Percentiles rank a stretch among this genome's conserved stretches.
Evolutionary conservation across 2,797 vertebrate species (phyloP).

Genomic region (Linurgus olivaceus): DNA sequence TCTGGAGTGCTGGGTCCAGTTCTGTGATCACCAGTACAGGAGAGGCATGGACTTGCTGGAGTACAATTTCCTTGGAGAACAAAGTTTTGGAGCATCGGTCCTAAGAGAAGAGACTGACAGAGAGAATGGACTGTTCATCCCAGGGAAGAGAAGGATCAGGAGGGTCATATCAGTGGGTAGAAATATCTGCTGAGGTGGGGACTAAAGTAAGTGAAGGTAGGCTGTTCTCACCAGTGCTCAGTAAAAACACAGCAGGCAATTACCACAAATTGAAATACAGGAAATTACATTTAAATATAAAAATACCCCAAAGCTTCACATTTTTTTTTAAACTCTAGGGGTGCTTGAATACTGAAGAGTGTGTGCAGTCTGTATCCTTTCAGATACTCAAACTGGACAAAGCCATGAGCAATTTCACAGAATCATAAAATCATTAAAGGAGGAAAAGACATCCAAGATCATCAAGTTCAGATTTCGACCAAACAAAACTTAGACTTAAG

Average conservation of each 20-base stretch:
- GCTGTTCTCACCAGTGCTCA: not conserved
- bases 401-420: not conserved
- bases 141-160: not conserved
- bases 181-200: not conserved
- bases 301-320: not conserved
- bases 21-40: not conserved
- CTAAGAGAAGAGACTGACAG: not conserved
- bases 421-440: not conserved
- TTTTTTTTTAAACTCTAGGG: not conserved
- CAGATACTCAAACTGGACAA: not conserved
- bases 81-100: not conserved
- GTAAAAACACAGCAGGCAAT: not conserved
- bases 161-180: accelerated
- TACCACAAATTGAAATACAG: not conserved
- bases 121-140: not conserved
- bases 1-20: not conserved
- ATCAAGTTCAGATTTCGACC: not conserved
- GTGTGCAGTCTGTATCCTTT: accelerated
- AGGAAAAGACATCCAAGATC: not conserved
- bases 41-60: not conserved
- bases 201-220: not conserved
- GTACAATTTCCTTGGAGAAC: not conserved
- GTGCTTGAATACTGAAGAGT: not conserved
- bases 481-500: not conserved
- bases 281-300: not conserved